These are phyloP conservation scores for Drosophila nannoptera DNA, from an alignment of 1,140 invertebrate genomes.

Conservation along the genomic window DNA sequence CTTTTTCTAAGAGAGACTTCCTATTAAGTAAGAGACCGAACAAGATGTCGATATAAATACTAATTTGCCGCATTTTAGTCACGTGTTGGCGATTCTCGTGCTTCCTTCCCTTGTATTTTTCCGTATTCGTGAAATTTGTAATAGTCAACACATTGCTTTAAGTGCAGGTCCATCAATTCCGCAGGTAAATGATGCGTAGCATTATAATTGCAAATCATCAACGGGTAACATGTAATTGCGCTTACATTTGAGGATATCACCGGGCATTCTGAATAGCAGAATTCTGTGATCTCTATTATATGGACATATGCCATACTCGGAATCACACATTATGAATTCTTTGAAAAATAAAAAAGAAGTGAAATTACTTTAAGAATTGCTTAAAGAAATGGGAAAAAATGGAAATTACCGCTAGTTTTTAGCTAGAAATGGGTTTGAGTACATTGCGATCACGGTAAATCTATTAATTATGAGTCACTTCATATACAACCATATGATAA, in stretches of 20 bases:
- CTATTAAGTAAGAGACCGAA: slow-evolving; percentile 1
- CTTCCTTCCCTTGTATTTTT: neutral
- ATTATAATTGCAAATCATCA: slow-evolving; percentile 67
- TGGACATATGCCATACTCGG: slow-evolving; percentile 52
- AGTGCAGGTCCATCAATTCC: slow-evolving; percentile 56
- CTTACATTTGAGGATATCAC: slow-evolving; percentile 63
- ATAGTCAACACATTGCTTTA: slow-evolving; percentile 50
- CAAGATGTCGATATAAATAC: neutral
- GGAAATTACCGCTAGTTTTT: slow-evolving; percentile 51
- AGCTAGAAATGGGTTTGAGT: slow-evolving; percentile 13
- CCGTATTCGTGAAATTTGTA: slow-evolving; percentile 14
- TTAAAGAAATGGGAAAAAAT: slow-evolving; percentile 2
- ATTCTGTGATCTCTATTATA: slow-evolving; percentile 59
- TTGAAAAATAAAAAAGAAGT: neutral
- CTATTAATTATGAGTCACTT: too few species aligned
- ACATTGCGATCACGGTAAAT: neutral
- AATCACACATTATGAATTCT: slow-evolving; percentile 45
- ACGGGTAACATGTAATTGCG: slow-evolving; percentile 58
- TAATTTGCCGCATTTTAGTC: too few species aligned
- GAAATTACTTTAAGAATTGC: neutral
- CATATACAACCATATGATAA: too few species aligned
- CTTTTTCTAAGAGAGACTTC: slow-evolving; percentile 1
- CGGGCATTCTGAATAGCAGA: slow-evolving; percentile 57
- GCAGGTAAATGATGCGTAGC: slow-evolving; percentile 62
- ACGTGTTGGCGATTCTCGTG: slow-evolving; percentile 4